phyloP scores from a whole-genome alignment of 64 coral and sea anemone genomes.

The Orbicella faveolata region DNA sequence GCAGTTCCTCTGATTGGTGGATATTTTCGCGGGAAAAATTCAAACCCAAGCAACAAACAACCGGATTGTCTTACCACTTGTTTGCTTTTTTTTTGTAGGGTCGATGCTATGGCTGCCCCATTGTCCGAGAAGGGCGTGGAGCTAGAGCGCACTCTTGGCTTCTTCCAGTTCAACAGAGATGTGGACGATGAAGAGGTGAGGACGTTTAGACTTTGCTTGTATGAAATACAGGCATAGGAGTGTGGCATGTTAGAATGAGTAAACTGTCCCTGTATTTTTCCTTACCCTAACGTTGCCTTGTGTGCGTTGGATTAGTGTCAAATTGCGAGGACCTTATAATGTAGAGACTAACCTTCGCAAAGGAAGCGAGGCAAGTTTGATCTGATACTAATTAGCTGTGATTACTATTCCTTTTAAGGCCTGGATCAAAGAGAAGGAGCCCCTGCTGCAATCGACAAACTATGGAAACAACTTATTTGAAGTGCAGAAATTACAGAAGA shows the following conservation, averaged over 20 bases:
- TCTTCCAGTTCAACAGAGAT: constrained; percentile 99
- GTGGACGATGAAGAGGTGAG: constrained; percentile 94
- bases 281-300: no score
- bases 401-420: constrained; percentile 35
- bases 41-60: not conserved
- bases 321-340: no score
- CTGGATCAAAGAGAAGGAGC: constrained; percentile 97
- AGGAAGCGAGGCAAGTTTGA: no score
- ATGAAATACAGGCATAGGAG: not conserved
- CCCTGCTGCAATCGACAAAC: constrained; percentile 86
- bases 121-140: constrained; percentile 75
- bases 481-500: constrained; percentile 92
- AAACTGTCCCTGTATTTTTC: not conserved
- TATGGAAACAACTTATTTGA: constrained; percentile 96
- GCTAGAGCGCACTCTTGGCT: constrained; percentile 85
- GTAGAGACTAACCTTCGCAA: no score
- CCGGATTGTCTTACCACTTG: no score
- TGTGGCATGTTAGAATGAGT: not conserved
- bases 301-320: no score
- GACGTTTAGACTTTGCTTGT: not conserved
- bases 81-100: constrained; percentile 47
- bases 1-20: no score
- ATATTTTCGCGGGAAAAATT: not conserved
- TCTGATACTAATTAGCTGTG: not conserved
- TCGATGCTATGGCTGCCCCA: constrained; percentile 81